phyloP scores from a whole-genome alignment of 2,113 vertebrate species.

The Holacanthus passer region DNA sequence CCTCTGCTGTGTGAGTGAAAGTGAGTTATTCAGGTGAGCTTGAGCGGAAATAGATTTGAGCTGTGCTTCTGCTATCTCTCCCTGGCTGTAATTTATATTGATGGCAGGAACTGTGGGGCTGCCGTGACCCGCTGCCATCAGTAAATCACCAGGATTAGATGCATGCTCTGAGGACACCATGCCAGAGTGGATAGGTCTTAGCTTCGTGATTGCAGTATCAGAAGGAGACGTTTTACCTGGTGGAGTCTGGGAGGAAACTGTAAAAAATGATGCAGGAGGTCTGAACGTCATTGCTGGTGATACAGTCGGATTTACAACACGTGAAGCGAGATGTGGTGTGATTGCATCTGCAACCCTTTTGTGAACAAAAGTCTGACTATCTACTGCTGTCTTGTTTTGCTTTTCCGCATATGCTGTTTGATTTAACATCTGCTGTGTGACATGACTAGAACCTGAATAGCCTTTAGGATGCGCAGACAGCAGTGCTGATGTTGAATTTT shows the following conservation, averaged over 20 bases:
- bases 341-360: constrained; percentile 8
- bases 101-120: constrained; percentile 53
- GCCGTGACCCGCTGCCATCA: constrained; percentile 55
- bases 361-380: constrained; percentile 31
- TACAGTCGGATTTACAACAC: constrained; percentile 43
- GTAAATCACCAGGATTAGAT: constrained; percentile 76
- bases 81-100: constrained; percentile 65
- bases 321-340: constrained; percentile 16
- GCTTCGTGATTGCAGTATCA: constrained; percentile 50
- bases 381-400: constrained; percentile 23
- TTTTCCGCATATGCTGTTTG: constrained; percentile 32
- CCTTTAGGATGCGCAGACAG: constrained; percentile 49
- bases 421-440: constrained; percentile 62
- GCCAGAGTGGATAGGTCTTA: constrained; percentile 48
- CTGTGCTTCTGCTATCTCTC: constrained; percentile 49
- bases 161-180: constrained; percentile 54
- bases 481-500: constrained; percentile 60
- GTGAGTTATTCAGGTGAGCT: constrained; percentile 52
- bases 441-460: constrained; percentile 62
- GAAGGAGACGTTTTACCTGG: constrained; percentile 51
- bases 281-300: constrained; percentile 27
- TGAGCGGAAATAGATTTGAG: constrained; percentile 58
- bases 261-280: constrained; percentile 37
- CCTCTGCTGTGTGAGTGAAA: constrained; percentile 30
- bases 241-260: constrained; percentile 29